Percentiles rank a stretch among this genome's conserved stretches.
These are phyloP conservation scores for Atlantisia rogersi DNA, from an alignment of 2,113 vertebrate genomes.

Conservation along the genomic window DNA sequence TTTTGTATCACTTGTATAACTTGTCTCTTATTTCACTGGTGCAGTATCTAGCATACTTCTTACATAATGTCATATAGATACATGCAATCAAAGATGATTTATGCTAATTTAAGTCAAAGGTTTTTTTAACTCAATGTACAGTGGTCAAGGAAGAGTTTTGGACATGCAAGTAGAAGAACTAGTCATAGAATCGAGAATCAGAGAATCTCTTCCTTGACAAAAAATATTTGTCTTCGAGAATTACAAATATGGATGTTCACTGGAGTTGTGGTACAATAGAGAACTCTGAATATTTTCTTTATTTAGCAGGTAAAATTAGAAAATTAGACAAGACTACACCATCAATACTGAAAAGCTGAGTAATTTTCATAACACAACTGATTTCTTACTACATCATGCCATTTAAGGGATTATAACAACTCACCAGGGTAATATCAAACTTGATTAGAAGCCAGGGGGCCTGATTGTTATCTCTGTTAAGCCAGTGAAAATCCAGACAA, in stretches of 20 bases:
- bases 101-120: not conserved
- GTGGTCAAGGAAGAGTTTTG: too few species aligned
- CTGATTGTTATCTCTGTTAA: slow-evolving; percentile 35
- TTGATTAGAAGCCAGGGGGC: slow-evolving; percentile 59
- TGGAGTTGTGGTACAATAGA: not conserved
- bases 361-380: slow-evolving; percentile 28
- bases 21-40: not conserved
- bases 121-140: not conserved
- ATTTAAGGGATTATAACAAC: slow-evolving; percentile 54
- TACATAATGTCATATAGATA: not conserved
- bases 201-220: not conserved
- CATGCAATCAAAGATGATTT: not conserved
- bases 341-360: not conserved
- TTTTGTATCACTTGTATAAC: not conserved
- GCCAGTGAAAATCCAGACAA: slow-evolving; percentile 22
- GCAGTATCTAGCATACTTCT: not conserved
- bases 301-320: slow-evolving; percentile 12
- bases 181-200: too few species aligned
- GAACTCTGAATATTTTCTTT: not conserved
- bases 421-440: slow-evolving; percentile 51
- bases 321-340: not conserved
- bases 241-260: not conserved
- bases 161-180: too few species aligned
- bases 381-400: slow-evolving; percentile 35
- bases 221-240: not conserved